Conservation (phyloP, 53 echinoderm and acorn worm species). For the Actinopyga echinites region DNA sequence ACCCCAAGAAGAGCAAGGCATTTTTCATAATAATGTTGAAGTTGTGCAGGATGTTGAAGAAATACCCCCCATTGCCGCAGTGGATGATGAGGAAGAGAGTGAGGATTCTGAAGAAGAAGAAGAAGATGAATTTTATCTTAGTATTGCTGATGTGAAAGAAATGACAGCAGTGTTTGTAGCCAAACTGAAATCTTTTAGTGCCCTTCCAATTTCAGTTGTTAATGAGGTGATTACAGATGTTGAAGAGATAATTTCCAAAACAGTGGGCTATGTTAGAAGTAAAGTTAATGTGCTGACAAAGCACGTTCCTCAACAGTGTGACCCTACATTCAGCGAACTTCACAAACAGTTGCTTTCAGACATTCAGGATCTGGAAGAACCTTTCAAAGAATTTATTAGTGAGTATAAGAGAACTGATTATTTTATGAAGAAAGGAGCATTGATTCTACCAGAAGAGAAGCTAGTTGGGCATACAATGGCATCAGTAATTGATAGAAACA, state of each 20-base stretch:
- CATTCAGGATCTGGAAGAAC: background rate
- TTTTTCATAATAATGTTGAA: no score
- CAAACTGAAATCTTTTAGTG: background rate
- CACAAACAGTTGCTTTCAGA: background rate
- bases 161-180: slow-evolving; percentile 21
- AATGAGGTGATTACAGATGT: slow-evolving; percentile 6
- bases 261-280: background rate
- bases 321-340: background rate
- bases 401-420: slow-evolving; percentile 12
- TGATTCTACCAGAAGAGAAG: slow-evolving; percentile 11
- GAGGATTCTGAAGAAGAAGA: no score
- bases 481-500: slow-evolving; percentile 31
- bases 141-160: background rate
- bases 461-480: slow-evolving; percentile 29
- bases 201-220: background rate
- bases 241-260: slow-evolving; percentile 3
- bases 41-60: no score
- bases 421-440: slow-evolving; percentile 24
- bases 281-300: background rate
- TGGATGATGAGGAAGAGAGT: no score
- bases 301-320: background rate
- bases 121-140: background rate
- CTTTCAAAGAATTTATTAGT: background rate
- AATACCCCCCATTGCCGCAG: no score
- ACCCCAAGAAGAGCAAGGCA: background rate